Evolutionary conservation across 1,140 invertebrate species (phyloP).

Genomic region (Thaumatotibia leucotreta): DNA sequence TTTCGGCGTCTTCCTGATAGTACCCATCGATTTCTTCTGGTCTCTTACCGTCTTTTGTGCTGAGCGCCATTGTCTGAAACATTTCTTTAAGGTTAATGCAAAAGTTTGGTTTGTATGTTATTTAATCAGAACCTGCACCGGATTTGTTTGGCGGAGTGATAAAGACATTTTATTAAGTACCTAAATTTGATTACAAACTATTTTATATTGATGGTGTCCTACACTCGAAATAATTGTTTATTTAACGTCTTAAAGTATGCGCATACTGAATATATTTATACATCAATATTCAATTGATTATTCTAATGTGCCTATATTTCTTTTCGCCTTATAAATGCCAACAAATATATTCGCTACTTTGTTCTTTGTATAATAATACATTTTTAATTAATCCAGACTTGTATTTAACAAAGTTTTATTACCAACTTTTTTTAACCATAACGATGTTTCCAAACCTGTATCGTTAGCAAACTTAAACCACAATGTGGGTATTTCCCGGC

Average conservation of each 20-base stretch:
- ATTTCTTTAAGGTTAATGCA: not conserved
- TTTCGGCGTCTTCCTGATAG: slow-evolving; percentile 41
- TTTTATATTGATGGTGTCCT: too few species aligned
- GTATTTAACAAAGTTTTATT: not conserved
- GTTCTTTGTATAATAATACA: too few species aligned
- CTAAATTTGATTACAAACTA: not conserved
- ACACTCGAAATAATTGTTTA: too few species aligned
- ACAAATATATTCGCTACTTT: too few species aligned
- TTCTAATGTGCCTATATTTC: too few species aligned
- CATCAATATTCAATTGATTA: too few species aligned
- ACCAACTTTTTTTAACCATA: not conserved
- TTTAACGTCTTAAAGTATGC: too few species aligned
- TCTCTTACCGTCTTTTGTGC: slow-evolving; percentile 26
- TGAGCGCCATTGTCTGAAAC: not conserved
- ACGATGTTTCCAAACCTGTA: not conserved
- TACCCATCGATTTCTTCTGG: slow-evolving; percentile 34
- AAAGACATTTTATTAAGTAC: not conserved
- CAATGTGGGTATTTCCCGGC: not conserved
- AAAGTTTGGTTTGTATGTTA: not conserved
- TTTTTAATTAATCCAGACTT: too few species aligned
- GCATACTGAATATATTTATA: too few species aligned
- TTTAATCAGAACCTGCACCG: not conserved
- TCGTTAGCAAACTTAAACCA: not conserved
- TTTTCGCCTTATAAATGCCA: too few species aligned
- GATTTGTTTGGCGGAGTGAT: not conserved